Conservation (phyloP, 2,797 vertebrate species). For the Falco rusticolus region DNA sequence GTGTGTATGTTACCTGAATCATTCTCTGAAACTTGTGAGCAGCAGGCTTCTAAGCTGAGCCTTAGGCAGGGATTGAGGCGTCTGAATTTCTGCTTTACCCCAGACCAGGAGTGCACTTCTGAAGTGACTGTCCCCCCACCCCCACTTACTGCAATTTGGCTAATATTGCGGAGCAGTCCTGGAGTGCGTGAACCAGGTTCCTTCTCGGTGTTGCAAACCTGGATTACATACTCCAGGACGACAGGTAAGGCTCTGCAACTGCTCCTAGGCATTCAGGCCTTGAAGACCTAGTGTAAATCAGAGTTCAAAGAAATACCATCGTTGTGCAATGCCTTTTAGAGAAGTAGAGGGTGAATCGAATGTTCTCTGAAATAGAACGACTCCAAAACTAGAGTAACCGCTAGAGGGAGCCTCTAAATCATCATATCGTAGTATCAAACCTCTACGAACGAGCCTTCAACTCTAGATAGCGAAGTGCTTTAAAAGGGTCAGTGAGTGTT, state of each 20-base stretch:
- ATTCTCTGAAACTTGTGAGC: not conserved
- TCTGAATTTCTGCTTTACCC: not conserved
- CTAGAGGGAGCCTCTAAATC: slow-evolving; percentile 51
- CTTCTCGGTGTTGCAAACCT: fast-evolving
- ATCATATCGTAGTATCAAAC: not conserved
- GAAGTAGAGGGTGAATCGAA: not conserved
- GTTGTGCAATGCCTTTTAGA: not conserved
- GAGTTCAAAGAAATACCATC: not conserved
- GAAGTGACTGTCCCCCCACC: not conserved
- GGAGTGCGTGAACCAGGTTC: fast-evolving
- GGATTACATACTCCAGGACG: fast-evolving
- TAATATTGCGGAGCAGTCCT: fast-evolving
- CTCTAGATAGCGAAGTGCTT: not conserved
- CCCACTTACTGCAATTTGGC: not conserved
- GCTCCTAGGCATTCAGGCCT: not conserved
- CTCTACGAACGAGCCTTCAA: fast-evolving
- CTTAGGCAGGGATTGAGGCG: not conserved
- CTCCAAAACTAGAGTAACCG: not conserved
- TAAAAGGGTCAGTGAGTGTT: fast-evolving
- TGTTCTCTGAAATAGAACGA: not conserved
- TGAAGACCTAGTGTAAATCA: not conserved
- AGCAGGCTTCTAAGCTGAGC: not conserved
- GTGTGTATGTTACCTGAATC: not conserved
- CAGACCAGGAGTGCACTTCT: not conserved
- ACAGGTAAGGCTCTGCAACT: not conserved